These are phyloP conservation scores for Coecobrya sp. DNA, from an alignment of 2,888 invertebrate genomes.

Conservation along the genomic window DNA sequence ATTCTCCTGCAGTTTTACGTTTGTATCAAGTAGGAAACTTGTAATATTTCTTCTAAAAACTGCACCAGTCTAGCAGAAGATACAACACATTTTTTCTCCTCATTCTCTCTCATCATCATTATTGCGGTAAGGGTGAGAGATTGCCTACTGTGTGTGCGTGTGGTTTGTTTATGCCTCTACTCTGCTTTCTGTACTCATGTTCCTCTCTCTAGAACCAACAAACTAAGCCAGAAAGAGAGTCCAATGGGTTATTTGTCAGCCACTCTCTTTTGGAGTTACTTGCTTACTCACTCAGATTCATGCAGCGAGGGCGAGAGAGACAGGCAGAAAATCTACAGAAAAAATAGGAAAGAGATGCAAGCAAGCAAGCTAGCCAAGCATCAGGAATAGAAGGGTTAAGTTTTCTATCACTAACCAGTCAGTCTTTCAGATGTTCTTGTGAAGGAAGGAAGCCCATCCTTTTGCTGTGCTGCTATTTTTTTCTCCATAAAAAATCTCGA, in stretches of 20 bases:
- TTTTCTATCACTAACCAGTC: constrained; percentile 52
- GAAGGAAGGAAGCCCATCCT: constrained; percentile 52
- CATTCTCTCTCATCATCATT: constrained; percentile 19
- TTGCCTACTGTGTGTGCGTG: constrained; percentile 24
- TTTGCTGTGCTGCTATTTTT: constrained; percentile 14
- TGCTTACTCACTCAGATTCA: background rate
- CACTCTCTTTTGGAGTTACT: background rate
- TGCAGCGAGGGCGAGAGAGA: background rate
- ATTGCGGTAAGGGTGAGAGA: constrained; percentile 41
- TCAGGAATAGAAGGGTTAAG: constrained; percentile 41
- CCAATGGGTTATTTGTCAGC: constrained; percentile 48
- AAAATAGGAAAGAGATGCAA: background rate
- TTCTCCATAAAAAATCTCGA: background rate
- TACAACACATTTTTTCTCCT: background rate
- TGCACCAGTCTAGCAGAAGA: constrained; percentile 13
- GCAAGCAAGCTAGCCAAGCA: constrained; percentile 3
- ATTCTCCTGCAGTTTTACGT: background rate
- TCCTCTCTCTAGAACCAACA: background rate
- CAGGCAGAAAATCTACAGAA: background rate
- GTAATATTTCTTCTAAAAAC: constrained; percentile 9
- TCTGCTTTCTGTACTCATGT: background rate
- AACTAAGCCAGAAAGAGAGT: background rate
- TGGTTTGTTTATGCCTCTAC: background rate
- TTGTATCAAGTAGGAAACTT: background rate
- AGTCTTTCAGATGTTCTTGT: constrained; percentile 63